Base-by-base conservation (phyloP, 2,888 invertebrate genomes). In the Psylliodes chrysocephalus region DNA sequence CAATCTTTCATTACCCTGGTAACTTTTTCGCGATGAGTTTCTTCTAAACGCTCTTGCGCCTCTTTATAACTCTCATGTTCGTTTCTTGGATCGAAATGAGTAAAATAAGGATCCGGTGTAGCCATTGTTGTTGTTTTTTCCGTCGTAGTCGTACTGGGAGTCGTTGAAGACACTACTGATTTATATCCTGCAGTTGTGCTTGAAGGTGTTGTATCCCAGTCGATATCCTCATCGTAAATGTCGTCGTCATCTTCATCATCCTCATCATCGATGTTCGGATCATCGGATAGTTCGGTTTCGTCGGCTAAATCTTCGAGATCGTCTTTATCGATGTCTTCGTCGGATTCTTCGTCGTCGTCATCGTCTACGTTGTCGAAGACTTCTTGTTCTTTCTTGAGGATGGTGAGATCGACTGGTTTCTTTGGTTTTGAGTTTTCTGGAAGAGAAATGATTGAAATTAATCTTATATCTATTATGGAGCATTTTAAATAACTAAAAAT, bases 1-100 rank as follows among this genome's bases (percentile, higher is more conserved):
- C 98, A 99, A 82, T 98, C 98, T 85, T 98, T 97, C 97, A 99
- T 98, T 77, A 99, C 96, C 85, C 90, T 87, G 42, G 91, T 91
- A 55, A 91, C 90, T 85, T 89, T 81, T 38, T 95, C 95, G 69
- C 96, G 91, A 81, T 98, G 97, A 57, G 92, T 92, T 82, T 96
- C 95, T 81, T 98, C 96, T 75, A 98, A 89, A 72, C 96, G 90
- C 81, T 94, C 86, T 81, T 91, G 89, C 8, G 93, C 93, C 73
- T 90, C 89, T 77, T 95, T 94, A 89, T 96, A 99, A 84, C 94
- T 95, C 84, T 96, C 94, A 83, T 98, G 98, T 84, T 99, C 98
- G 73, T 94, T 94, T 78, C 93, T 90, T 59, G 95, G 95, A 84
- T 96, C 95, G 81, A 95, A 96, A 80, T 95, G 94, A 33, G 95